Conservation (phyloP, 1,140 invertebrate species). For the Cotesia chilonis region DNA sequence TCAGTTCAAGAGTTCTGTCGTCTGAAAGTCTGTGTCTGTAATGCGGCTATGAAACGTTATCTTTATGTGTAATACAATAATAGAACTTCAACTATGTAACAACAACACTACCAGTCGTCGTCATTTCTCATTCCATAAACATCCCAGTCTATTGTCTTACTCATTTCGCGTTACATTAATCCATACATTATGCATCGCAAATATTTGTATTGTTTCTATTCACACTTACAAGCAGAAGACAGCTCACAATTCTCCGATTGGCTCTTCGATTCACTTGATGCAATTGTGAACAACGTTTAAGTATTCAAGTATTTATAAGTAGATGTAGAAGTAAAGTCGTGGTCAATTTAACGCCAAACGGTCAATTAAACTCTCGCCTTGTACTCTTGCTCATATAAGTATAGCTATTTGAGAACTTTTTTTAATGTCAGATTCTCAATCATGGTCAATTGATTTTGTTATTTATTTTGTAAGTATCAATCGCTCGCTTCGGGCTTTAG, state of each 20-base stretch:
- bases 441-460: conserved; percentile 18
- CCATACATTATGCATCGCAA: too few relatives aligned
- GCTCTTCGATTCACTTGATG: conserved; percentile 3
- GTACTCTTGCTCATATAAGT: not conserved
- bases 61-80: not conserved
- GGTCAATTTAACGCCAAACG: conserved; percentile 26
- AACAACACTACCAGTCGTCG: not conserved
- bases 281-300: conserved; percentile 7
- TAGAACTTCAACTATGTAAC: not conserved
- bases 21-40: not conserved
- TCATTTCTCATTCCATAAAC: not conserved
- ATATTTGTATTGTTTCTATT: not conserved
- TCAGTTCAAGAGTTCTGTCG: not conserved
- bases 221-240: not conserved
- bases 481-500: too few relatives aligned
- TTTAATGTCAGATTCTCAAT: conserved; percentile 1
- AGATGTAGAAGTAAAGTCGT: too few relatives aligned
- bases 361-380: conserved; percentile 29
- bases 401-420: not conserved
- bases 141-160: conserved; percentile 1
- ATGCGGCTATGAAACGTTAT: too few relatives aligned
- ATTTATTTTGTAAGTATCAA: not conserved
- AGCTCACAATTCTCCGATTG: not conserved
- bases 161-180: not conserved
- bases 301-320: conserved; percentile 4